A percentile compares a stretch with the other conserved stretches of the same genome.
phyloP scores from a whole-genome alignment of 2,888 invertebrate species.

The Vandiemenella viatica region DNA sequence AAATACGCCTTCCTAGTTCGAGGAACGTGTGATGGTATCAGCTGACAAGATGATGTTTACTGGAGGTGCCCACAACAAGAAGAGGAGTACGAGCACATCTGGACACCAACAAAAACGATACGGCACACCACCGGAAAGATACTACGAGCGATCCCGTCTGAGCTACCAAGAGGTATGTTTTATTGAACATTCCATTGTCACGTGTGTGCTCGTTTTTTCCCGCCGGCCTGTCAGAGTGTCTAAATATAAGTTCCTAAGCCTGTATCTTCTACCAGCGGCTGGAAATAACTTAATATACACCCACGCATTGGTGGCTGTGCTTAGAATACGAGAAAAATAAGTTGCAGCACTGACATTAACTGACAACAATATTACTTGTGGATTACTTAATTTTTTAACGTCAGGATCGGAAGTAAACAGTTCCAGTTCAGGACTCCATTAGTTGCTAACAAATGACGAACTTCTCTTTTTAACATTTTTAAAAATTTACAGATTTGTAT shows the following conservation, averaged over 20 bases:
- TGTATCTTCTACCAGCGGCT: background rate
- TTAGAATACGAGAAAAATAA: too few relatives aligned
- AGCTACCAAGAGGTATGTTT: conserved; percentile 13
- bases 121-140: conserved; percentile 5
- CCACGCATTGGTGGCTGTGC: too few relatives aligned
- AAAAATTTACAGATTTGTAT: too few relatives aligned
- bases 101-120: conserved; percentile 6
- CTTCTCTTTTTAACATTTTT: too few relatives aligned
- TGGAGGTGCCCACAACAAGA: conserved; percentile 46
- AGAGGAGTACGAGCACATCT: conserved; percentile 24
- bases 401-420: too few relatives aligned
- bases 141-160: conserved; percentile 11
- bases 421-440: too few relatives aligned
- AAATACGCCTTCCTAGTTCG: background rate
- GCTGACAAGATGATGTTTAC: conserved; percentile 49
- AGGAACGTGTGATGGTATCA: conserved; percentile 5
- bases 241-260: conserved; percentile 1
- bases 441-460: too few relatives aligned
- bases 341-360: too few relatives aligned
- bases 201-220: background rate
- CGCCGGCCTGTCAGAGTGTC: background rate
- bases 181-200: background rate
- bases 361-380: too few relatives aligned
- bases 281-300: background rate
- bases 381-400: too few relatives aligned